Evolutionary conservation across 2,113 vertebrate genomes (phyloP), one percentile per base, ranked within the genome.

Genomic region (Apus apus): DNA sequence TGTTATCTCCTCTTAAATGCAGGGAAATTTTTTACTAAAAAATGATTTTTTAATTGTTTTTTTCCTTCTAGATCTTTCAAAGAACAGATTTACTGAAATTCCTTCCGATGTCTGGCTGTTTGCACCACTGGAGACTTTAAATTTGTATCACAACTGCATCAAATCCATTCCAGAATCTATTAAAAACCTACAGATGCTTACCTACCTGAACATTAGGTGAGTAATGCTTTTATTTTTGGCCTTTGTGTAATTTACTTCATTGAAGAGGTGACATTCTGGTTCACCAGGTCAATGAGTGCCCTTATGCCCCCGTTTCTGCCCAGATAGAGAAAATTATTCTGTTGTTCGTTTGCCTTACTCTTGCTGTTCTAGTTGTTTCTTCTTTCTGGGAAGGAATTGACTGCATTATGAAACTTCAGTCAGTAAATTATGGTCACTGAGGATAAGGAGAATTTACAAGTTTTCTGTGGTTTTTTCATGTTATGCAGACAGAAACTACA

Each of bases 121-220:
- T 81, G 98, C 99, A 36, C 99, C 99, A 3, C 98, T 99, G 20
- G 99, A 99, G 97, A 99, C 98, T 11, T 98, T 99, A 97, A 99
- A 99, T 97, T 98, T 99, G 72, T 99, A 99, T 96, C 99, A 99
- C 98, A 99, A 99, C 97, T 99, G 99, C 96, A 99, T 99, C 97
- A 99, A 99, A 97, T 98, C 97, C 78, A 98, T 99, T 98, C 99
- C 99, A 74, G 99, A 99, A 97, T 98, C 99, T 93, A 99, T 99
- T 91, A 99, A 99, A 98, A 99, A 99, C 92, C 97, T 99, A 70
- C 99, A 99, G 96, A 99, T 99, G 98, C 98, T 99, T 95, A 99
- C 99, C 15, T 99, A 99, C 97, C 98, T 99, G 91, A 99, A 99
- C 89, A 98, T 99, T 98, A 99, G 99, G 99, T 99, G 90, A 96